Conservation (phyloP, 2,113 vertebrate species). For the Eonycteris spelaea region DNA sequence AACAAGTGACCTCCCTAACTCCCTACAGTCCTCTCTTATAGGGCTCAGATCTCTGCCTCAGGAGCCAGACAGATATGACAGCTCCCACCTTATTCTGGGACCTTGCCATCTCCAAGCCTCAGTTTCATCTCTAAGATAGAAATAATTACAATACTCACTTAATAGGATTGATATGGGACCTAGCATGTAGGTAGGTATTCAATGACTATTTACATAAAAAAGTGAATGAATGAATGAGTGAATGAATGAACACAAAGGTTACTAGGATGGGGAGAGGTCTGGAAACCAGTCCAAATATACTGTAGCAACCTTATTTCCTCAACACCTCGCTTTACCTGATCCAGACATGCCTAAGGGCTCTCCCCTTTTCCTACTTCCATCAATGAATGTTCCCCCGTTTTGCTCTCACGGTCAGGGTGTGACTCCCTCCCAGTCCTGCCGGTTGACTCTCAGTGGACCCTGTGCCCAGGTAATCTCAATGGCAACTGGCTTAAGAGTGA, state of each 20-base stretch:
- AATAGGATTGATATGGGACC: background rate
- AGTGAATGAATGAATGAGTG: background rate
- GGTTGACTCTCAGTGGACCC: background rate
- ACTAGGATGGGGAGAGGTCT: background rate
- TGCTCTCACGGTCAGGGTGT: background rate
- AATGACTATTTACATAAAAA: background rate
- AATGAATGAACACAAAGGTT: background rate
- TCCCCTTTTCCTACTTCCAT: background rate
- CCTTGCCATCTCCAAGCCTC: background rate
- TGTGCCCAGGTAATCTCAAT: background rate
- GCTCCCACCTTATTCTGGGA: background rate
- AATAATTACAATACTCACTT: background rate
- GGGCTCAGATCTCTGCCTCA: background rate
- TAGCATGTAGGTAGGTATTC: background rate
- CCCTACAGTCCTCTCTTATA: background rate
- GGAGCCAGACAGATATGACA: background rate
- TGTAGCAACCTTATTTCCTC: background rate
- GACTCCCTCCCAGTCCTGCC: background rate
- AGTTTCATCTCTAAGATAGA: background rate
- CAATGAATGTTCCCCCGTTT: background rate
- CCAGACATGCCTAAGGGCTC: background rate
- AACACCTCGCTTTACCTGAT: background rate
- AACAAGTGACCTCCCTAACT: background rate
- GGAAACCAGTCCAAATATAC: background rate
- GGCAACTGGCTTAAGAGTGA: background rate